Evolutionary conservation across 2,797 vertebrate genomes (phyloP), one percentile per base, ranked within the genome.

Genomic region (Parambassis ranga): DNA sequence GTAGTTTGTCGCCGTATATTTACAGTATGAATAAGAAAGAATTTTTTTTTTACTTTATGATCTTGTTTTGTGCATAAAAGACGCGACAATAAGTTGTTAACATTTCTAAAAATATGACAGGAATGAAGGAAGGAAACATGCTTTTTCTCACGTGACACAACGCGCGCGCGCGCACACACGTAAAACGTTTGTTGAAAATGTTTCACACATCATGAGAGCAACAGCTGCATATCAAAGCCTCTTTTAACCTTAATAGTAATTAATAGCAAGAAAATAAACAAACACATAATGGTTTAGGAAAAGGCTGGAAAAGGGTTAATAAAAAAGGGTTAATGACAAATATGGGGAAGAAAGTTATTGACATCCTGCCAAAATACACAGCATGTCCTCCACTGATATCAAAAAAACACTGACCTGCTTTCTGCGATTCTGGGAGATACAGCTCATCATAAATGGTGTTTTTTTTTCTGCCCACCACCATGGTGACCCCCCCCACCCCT

Each of bases 131-230:
- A n/a, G n/a, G n/a, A n/a, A 7, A 37, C 33, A 35, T 18, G 51
- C 18, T 37, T 37, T n/a, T 57, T 26, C 15, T 48, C 81, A 78
- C 47, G 60, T 77, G 52, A 69, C 55, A 10, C 37, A 14, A 2
- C 8, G 37, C 9, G 2, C 50, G 11, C 27, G 6, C 22, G 10
- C 24, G 11, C 7, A 19, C 18, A 4, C 24, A 15, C 16, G 46
- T 37, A 15, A 4, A 10, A 36, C 19, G 13, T 47, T 57, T 20
- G n/a, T 23, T 22, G 10, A 7, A 51, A 41, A 57, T n/a, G 24
- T 19, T 33, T 10, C 13, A 46, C 23, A 57, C 23, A 23, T 14
- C 41, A 14, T 14, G 3, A 44, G 11, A 26, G 13, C 10, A 31
- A 31, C 10, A 14, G 46, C 14, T 49, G 1, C 11, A 16, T 13